Conservation (phyloP, 2,888 invertebrate species). For the Agrotis segetum region DNA sequence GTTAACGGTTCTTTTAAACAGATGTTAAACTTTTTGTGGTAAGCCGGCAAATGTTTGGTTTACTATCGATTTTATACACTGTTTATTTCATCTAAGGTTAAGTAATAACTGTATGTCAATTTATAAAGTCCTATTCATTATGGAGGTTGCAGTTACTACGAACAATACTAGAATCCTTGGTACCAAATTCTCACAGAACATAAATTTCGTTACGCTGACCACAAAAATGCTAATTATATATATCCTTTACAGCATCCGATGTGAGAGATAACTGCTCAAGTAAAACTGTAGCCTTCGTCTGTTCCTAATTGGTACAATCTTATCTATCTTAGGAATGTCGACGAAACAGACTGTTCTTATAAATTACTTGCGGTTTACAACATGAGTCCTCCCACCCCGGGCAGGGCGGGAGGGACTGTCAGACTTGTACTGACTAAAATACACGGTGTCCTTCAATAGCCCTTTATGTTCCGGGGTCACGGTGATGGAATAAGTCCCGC, state of each 20-base stretch:
- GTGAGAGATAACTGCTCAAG: constrained; percentile 26
- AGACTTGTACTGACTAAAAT: too few relatives aligned
- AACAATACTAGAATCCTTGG: constrained; percentile 40
- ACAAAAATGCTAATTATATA: constrained; percentile 44
- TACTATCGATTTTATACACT: too few relatives aligned
- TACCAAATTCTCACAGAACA: constrained; percentile 32
- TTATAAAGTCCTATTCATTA: background rate
- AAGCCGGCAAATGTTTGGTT: too few relatives aligned
- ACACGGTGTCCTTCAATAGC: too few relatives aligned
- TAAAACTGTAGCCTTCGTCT: constrained; percentile 28
- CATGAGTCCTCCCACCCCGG: too few relatives aligned
- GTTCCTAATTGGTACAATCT: constrained; percentile 42
- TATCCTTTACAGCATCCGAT: constrained; percentile 23
- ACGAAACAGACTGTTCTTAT: background rate
- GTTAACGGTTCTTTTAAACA: too few relatives aligned
- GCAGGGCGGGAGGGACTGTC: too few relatives aligned
- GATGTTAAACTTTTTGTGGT: too few relatives aligned
- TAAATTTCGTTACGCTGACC: constrained; percentile 4
- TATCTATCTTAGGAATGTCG: constrained; percentile 27
- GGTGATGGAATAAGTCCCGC: too few relatives aligned
- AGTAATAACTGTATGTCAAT: too few relatives aligned
- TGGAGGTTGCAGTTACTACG: background rate
- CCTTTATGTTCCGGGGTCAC: too few relatives aligned
- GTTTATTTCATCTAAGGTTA: too few relatives aligned
- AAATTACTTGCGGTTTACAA: background rate